Base-by-base conservation (phyloP, 1,140 invertebrate genomes). In the Phthorimaea operculella region DNA sequence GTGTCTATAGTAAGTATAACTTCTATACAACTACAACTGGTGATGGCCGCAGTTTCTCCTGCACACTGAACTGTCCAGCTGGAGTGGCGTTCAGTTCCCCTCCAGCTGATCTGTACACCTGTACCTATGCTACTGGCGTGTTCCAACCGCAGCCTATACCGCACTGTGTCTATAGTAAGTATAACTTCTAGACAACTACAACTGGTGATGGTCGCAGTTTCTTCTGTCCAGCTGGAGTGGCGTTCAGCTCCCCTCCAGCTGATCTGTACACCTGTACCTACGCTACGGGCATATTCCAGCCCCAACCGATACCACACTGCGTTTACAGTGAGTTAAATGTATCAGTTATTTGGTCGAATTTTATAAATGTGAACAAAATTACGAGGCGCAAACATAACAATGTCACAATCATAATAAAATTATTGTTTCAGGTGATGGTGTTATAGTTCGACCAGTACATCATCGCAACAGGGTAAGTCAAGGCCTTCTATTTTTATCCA, bases 281-380 rank as follows among this genome's bases (percentile, higher is more conserved):
- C 62, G 83, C 88, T 8, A 88, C 83, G 7, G 92, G 92, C 0
- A 59, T 82, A 4, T 96, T 92, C 75, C 62, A 85, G 36, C 94
- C 94, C 0, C 82, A 86, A 11, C 90, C 90, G 0, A 85, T 94
- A 53, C 94, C 94, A 7, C 89, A 90, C 59, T 96, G 94, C 67
- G 81, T 91, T 12, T 90, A 88, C 61, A 87, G 91, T 91, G 79
- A 88, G 89, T 78, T n/a, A n/a, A n/a, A n/a, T n/a, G n/a, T n/a
- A n/a, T n/a, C n/a, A n/a, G n/a, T n/a, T n/a, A n/a, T n/a, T n/a
- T n/a, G n/a, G n/a, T n/a, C n/a, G n/a, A n/a, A n/a, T n/a, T n/a
- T n/a, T n/a, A n/a, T n/a, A n/a, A n/a, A n/a, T n/a, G n/a, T n/a
- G n/a, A n/a, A n/a, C n/a, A n/a, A n/a, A n/a, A n/a, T n/a, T n/a